Percentiles rank a stretch among this genome's conserved stretches.
Conservation (phyloP, 2,797 vertebrate species). For the Danio tinwini region DNA sequence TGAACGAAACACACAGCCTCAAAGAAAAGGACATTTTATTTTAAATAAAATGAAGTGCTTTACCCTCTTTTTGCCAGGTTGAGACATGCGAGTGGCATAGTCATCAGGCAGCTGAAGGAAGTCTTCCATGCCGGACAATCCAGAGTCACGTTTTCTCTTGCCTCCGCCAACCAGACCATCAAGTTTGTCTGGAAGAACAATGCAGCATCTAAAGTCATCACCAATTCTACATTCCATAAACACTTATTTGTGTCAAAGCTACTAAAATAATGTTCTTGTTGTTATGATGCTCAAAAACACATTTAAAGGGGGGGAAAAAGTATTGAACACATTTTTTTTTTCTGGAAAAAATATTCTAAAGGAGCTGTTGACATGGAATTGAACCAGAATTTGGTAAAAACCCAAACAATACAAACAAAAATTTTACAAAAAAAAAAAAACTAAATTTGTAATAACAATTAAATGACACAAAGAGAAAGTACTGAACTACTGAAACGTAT, state of each 20-base stretch:
- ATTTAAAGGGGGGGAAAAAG: too few relatives aligned
- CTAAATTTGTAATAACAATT: too few relatives aligned
- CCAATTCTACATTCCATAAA: neutral
- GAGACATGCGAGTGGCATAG: slow-evolving; percentile 93
- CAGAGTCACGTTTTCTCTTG: slow-evolving; percentile 93
- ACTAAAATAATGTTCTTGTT: neutral
- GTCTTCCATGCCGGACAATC: slow-evolving; percentile 90
- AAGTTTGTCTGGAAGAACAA: slow-evolving; percentile 90
- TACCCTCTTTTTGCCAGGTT: slow-evolving; percentile 99
- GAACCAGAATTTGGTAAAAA: too few relatives aligned
- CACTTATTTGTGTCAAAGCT: neutral
- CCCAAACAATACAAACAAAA: too few relatives aligned
- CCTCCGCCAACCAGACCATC: slow-evolving; percentile 90
- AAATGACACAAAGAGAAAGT: too few relatives aligned
- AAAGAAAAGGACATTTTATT: neutral
- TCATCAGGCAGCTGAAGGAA: slow-evolving; percentile 98
- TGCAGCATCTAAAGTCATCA: slow-evolving; percentile 43
- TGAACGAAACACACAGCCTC: slow-evolving; percentile 1
- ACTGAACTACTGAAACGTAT: too few relatives aligned
- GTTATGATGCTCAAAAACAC: neutral
- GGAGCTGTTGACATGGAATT: too few relatives aligned
- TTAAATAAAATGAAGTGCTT: slow-evolving; percentile 42
- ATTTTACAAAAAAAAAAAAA: too few relatives aligned
- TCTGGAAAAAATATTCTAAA: too few relatives aligned
- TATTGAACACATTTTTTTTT: too few relatives aligned